Conservation (phyloP, 2,797 vertebrate species). For the Pseudomugil tenellus region DNA sequence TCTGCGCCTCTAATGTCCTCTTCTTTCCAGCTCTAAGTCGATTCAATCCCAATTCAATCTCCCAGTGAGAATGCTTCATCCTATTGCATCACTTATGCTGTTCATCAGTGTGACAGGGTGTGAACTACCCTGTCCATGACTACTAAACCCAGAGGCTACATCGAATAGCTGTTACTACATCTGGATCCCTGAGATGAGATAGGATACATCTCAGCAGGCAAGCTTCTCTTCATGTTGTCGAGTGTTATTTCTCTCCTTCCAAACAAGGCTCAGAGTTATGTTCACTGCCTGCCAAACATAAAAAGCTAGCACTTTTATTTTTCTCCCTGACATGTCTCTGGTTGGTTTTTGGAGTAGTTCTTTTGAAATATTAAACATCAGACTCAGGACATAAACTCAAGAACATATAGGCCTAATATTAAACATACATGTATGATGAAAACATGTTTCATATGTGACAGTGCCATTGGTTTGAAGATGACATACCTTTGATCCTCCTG, state of each 20-base stretch:
- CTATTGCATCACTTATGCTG: slow-evolving; percentile 74
- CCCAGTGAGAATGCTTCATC: slow-evolving; percentile 62
- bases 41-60: slow-evolving; percentile 80
- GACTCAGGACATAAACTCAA: neutral
- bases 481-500: slow-evolving; percentile 93
- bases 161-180: slow-evolving; percentile 68
- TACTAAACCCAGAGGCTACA: slow-evolving; percentile 70
- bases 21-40: slow-evolving; percentile 55
- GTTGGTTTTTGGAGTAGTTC: neutral
- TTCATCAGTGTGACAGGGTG: slow-evolving; percentile 78
- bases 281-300: slow-evolving; percentile 38
- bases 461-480: neutral
- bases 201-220: slow-evolving; percentile 20
- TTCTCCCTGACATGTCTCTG: neutral
- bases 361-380: neutral
- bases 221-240: slow-evolving; percentile 32
- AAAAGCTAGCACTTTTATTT: slow-evolving; percentile 22
- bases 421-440: neutral
- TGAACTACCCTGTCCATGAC: slow-evolving; percentile 77
- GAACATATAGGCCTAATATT: neutral
- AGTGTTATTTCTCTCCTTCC: slow-evolving; percentile 43
- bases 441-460: too few species aligned
- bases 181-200: slow-evolving; percentile 59
- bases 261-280: slow-evolving; percentile 42
- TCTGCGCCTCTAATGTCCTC: slow-evolving; percentile 29